A percentile compares a stretch with the other conserved stretches of the same genome.
Conservation (phyloP, 1,140 invertebrate genomes). For the Hylaeus volcanicus region DNA sequence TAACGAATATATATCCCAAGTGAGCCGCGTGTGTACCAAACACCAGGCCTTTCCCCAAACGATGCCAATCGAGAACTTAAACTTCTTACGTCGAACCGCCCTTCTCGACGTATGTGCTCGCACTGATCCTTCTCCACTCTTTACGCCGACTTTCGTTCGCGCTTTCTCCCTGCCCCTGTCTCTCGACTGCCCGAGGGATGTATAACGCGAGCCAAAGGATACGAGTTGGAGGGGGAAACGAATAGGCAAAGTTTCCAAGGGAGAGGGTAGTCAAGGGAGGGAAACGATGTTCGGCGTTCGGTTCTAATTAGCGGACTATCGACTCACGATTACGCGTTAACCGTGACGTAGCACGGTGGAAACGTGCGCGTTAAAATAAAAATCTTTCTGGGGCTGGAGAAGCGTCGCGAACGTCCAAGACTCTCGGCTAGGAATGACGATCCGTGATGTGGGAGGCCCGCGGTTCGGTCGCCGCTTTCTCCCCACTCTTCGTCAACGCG, state of each 20-base stretch:
- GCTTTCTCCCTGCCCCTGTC: constrained; percentile 31
- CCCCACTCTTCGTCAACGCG: constrained; percentile 26
- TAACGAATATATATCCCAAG: background rate
- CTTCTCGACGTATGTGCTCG: constrained; percentile 19
- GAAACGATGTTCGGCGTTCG: background rate
- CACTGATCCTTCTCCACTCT: constrained; percentile 57
- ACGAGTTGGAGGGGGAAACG: constrained; percentile 19
- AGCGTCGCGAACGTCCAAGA: constrained; percentile 41
- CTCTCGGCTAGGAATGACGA: constrained; percentile 67
- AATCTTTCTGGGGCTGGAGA: background rate
- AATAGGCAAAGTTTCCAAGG: constrained; percentile 16
- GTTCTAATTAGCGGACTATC: background rate
- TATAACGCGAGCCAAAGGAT: background rate
- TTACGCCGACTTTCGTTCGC: constrained; percentile 47
- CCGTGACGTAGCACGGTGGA: constrained; percentile 7
- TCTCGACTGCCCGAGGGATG: constrained; percentile 3
- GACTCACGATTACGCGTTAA: background rate
- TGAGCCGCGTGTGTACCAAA: background rate
- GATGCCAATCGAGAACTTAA: background rate
- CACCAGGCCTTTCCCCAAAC: background rate
- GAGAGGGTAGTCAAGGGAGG: background rate
- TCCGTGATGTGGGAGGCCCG: constrained; percentile 45
- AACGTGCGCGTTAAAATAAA: background rate
- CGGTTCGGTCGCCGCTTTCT: constrained; percentile 33
- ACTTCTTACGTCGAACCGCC: background rate